phyloP scores from a whole-genome alignment of 2,888 invertebrate genomes.

The Amiota minor region DNA sequence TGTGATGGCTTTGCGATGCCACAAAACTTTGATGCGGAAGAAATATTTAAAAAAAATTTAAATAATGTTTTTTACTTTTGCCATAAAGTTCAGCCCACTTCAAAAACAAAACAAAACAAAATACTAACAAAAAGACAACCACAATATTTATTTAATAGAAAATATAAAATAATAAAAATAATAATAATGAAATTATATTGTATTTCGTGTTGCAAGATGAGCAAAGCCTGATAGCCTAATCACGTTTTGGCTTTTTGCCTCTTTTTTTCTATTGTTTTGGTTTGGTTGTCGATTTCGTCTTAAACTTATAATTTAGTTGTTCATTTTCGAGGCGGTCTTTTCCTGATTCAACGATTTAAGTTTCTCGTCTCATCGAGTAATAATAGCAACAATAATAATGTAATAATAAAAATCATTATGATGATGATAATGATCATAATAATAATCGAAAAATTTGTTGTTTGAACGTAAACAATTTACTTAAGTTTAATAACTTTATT shows the following conservation, averaged over 20 bases:
- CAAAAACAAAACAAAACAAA: too few relatives aligned
- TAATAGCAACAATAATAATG: neutral
- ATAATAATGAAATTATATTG: neutral
- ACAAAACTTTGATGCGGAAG: slow-evolving; percentile 6
- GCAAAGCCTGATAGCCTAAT: slow-evolving; percentile 27
- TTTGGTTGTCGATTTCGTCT: neutral
- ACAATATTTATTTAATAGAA: slow-evolving; percentile 22
- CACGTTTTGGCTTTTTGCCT: slow-evolving; percentile 28
- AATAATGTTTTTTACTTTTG: neutral
- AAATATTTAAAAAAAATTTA: slow-evolving; percentile 11
- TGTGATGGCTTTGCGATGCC: neutral
- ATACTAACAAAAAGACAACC: slow-evolving; percentile 7
- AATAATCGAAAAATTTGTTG: neutral
- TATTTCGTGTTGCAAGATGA: slow-evolving; percentile 18
- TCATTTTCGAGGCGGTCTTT: neutral
- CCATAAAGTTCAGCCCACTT: slow-evolving; percentile 5
- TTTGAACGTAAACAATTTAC: slow-evolving; percentile 14
- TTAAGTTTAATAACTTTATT: slow-evolving; percentile 20
- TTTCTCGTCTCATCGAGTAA: slow-evolving; percentile 1
- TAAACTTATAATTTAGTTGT: slow-evolving; percentile 21
- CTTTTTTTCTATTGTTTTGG: neutral
- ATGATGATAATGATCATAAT: slow-evolving; percentile 4
- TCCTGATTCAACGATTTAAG: neutral
- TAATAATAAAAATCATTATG: slow-evolving; percentile 19
- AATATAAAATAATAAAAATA: neutral